Conservation (phyloP, 1,140 invertebrate species). For the Coboldia fuscipes region DNA sequence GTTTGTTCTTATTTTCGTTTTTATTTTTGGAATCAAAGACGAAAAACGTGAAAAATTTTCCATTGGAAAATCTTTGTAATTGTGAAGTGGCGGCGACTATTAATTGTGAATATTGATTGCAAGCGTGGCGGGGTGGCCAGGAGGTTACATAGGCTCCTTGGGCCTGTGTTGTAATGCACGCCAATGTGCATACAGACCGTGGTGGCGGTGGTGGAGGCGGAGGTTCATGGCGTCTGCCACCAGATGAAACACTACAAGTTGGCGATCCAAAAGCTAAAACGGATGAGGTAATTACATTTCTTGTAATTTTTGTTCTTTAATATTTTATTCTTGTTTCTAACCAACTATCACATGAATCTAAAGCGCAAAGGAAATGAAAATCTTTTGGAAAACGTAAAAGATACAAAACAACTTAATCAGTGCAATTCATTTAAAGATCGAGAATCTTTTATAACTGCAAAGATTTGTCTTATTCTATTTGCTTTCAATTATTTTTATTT, state of each 20-base stretch:
- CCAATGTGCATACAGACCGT: slow-evolving; percentile 59
- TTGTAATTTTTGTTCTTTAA: too few species aligned
- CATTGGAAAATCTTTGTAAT: too few species aligned
- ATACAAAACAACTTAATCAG: not conserved
- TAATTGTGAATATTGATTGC: too few species aligned
- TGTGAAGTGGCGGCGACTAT: too few species aligned
- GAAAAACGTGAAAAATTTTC: too few species aligned
- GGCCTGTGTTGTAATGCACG: slow-evolving; percentile 35
- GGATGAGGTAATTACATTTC: slow-evolving; percentile 28
- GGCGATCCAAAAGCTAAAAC: slow-evolving; percentile 63
- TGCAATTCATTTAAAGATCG: not conserved
- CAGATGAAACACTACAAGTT: slow-evolving; percentile 71
- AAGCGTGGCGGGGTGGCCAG: slow-evolving; percentile 1
- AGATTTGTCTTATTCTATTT: not conserved
- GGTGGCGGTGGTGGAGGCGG: slow-evolving; percentile 29
- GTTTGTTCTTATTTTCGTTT: too few species aligned
- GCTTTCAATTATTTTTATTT: too few species aligned
- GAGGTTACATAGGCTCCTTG: slow-evolving; percentile 1
- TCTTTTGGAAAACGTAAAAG: too few species aligned
- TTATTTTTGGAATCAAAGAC: too few species aligned
- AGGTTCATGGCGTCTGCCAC: slow-evolving; percentile 65
- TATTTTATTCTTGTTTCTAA: too few species aligned
- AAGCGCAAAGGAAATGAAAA: too few species aligned
- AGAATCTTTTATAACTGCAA: not conserved
- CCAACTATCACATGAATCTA: too few species aligned